A percentile compares a stretch with the other conserved stretches of the same genome.
Conservation (phyloP, 2,888 invertebrate species). For the Uropetala carovei region DNA sequence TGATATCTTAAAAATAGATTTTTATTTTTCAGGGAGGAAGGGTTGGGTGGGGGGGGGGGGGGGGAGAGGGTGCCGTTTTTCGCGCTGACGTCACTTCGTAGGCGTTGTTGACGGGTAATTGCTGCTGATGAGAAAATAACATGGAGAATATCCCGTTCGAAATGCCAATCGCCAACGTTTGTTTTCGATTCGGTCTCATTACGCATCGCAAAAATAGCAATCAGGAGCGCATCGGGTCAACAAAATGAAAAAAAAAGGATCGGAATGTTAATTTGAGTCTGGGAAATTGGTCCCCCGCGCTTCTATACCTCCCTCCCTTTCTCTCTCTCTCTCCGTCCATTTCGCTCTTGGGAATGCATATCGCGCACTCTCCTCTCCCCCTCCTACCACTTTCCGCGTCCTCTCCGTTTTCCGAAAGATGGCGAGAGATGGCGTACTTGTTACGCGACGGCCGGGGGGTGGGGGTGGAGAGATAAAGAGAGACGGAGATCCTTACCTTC, state of each 20-base stretch:
- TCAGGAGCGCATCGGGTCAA: conserved; percentile 1
- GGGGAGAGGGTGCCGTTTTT: too few species aligned
- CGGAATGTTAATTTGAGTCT: conserved; percentile 31
- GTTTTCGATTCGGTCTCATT: conserved; percentile 36
- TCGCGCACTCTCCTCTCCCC: neutral
- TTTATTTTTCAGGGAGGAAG: too few species aligned
- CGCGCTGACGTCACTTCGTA: conserved; percentile 10
- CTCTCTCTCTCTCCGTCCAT: neutral
- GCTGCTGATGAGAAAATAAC: conserved; percentile 36
- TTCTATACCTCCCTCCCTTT: neutral
- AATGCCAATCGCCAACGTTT: conserved; percentile 3
- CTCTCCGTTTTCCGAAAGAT: neutral
- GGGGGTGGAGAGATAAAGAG: too few species aligned
- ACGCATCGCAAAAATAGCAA: conserved; percentile 34
- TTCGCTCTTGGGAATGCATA: neutral
- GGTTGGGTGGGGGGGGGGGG: too few species aligned
- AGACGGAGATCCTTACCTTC: neutral
- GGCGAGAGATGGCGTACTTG: neutral
- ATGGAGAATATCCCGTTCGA: neutral
- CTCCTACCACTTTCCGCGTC: neutral
- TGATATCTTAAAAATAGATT: neutral
- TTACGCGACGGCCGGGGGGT: neutral
- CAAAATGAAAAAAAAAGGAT: conserved; percentile 8
- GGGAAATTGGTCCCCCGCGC: conserved; percentile 21
- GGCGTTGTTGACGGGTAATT: conserved; percentile 27